A percentile compares a stretch with the other conserved stretches of the same genome.
Conservation (phyloP, 2,113 vertebrate genomes). For the Coracopsis vasa region DNA sequence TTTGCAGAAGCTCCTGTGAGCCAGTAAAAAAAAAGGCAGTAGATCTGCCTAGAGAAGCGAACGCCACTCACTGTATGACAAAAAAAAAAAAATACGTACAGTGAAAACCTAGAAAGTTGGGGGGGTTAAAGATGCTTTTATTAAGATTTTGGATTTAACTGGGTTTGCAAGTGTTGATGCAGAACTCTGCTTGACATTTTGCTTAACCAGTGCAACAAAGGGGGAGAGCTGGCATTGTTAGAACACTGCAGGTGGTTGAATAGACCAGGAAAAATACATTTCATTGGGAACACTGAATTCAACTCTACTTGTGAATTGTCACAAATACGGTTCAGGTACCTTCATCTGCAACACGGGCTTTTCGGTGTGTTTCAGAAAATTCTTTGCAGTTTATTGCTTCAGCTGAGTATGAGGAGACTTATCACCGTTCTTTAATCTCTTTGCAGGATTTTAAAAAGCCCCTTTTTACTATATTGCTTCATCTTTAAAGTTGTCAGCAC, state of each 20-base stretch:
- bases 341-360: not conserved
- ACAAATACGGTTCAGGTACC: not conserved
- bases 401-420: not conserved
- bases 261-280: not conserved
- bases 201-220: not conserved
- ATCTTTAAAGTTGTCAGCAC: not conserved
- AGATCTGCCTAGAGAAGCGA: not conserved
- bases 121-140: not conserved
- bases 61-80: not conserved
- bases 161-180: not conserved
- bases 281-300: not conserved
- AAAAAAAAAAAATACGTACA: not conserved
- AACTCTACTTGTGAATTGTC: not conserved
- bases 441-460: not conserved
- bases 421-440: not conserved
- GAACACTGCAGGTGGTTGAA: not conserved
- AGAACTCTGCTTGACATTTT: not conserved
- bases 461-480: not conserved
- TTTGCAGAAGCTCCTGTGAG: not conserved
- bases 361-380: not conserved
- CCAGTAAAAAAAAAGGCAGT: not conserved
- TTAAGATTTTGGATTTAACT: not conserved
- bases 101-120: not conserved
- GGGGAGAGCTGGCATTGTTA: not conserved
- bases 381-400: not conserved